Base-by-base conservation (phyloP, 2,113 vertebrate genomes). In the Notarius lentiginosus region DNA sequence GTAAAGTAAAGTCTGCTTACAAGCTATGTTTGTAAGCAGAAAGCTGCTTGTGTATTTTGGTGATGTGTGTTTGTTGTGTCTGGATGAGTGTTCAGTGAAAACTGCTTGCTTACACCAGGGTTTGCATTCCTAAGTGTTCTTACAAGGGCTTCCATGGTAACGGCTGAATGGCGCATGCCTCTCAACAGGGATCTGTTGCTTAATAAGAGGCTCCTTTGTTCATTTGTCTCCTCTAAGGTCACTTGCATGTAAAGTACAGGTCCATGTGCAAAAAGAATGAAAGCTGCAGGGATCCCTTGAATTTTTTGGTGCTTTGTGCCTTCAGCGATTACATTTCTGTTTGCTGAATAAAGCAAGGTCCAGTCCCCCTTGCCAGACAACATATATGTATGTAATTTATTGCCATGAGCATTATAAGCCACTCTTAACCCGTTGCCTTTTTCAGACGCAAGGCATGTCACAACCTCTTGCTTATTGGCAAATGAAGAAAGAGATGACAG, bases 111-210 rank as follows among this genome's bases (percentile, higher is more conserved):
- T 93, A 92, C 92, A 91, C 86, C 92, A 93, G 76, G 92, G 92
- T 92, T 90, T 84, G n/a, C 85, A 92, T 96, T 95, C 94, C 94
- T 90, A 88, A 87, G 93, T 91, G 92, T 81, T 18, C 86, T 92
- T 95, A 94, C 91, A 90, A 81, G 87, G 49, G 96, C 91, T 95
- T 93, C 95, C 94, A 96, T 97, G 93, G 95, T 92, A 94, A 97
- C 96, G 88, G 90, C 92, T 90, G 94, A 93, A 92, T 93, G 81
- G 92, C 91, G 91, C 94, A 95, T 94, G 93, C 95, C 91, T 94
- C 93, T 93, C 93, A 91, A 92, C 94, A 92, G 93, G 95, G 93
- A 94, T 95, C 96, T 95, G 94, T 96, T 96, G 94, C 94, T 91
- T 82, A 88, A 70, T 93, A 92, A 94, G 90, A 89, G 91, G 75